Evolutionary conservation across 2,113 vertebrate species (phyloP).

Genomic region (Pseudois nayaur): DNA sequence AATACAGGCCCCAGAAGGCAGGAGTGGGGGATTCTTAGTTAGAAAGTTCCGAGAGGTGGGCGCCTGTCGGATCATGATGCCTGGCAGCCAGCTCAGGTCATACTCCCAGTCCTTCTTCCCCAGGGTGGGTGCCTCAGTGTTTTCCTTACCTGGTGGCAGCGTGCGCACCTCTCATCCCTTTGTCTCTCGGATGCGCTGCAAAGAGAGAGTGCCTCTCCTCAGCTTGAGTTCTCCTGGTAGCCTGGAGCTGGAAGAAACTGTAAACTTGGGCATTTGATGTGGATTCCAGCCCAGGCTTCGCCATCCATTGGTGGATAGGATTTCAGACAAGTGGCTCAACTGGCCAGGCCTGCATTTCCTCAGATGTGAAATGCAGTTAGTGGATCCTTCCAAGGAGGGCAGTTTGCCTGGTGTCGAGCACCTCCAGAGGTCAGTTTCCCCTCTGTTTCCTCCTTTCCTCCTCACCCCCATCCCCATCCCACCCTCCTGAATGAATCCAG

Average conservation of each 20-base stretch:
- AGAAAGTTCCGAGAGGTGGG: fast-evolving
- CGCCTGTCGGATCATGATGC: fast-evolving
- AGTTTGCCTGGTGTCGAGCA: neutral
- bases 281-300: neutral
- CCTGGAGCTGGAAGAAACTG: neutral
- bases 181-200: neutral
- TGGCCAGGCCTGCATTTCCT: neutral
- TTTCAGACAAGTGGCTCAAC: neutral
- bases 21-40: neutral
- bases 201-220: neutral
- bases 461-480: neutral
- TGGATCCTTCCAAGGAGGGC: neutral
- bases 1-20: neutral
- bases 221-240: neutral
- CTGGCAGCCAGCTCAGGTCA: neutral
- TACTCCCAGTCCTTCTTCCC: neutral
- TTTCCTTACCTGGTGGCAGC: neutral
- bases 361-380: neutral
- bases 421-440: neutral
- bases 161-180: fast-evolving
- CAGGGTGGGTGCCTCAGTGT: neutral
- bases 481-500: neutral
- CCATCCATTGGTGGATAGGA: neutral
- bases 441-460: neutral
- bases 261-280: neutral